These are phyloP conservation scores for Parazoanthus swiftii DNA, from an alignment of 92 coral and sea anemone species.

Conservation along the genomic window DNA sequence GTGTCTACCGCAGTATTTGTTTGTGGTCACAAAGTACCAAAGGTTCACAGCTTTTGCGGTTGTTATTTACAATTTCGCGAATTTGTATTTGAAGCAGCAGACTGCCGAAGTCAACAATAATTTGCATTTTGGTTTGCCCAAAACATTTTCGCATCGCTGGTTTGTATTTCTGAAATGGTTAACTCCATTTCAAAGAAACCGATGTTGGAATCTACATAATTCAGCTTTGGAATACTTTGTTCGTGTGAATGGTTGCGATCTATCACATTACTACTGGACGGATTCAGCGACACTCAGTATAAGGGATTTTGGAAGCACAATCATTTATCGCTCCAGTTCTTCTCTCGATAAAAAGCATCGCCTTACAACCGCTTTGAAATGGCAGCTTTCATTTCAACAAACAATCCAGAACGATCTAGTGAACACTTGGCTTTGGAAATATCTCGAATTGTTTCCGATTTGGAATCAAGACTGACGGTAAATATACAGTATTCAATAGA, in stretches of 20 bases:
- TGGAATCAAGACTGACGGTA: conserved; percentile 26
- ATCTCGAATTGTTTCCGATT: conserved; percentile 14
- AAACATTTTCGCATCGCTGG: background rate
- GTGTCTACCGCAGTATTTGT: too few relatives aligned
- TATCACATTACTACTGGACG: background rate
- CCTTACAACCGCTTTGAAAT: background rate
- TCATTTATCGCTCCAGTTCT: background rate
- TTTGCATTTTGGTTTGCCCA: conserved; percentile 17
- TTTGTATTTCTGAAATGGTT: background rate
- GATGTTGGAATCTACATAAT: background rate
- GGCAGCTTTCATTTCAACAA: background rate
- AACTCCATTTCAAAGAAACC: background rate
- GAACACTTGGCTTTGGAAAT: conserved; percentile 1
- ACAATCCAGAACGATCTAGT: background rate
- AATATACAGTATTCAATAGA: background rate
- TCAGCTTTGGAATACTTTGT: background rate
- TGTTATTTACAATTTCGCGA: conserved; percentile 13
- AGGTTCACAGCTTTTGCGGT: conserved; percentile 3
- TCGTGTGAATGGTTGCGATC: background rate
- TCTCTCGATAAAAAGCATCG: background rate
- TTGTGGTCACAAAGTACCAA: background rate
- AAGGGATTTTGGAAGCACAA: background rate
- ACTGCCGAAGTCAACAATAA: background rate
- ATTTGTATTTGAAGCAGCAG: background rate
- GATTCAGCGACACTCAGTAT: background rate